Conservation (phyloP, 2,797 vertebrate species). For the Hydrolagus colliei region DNA sequence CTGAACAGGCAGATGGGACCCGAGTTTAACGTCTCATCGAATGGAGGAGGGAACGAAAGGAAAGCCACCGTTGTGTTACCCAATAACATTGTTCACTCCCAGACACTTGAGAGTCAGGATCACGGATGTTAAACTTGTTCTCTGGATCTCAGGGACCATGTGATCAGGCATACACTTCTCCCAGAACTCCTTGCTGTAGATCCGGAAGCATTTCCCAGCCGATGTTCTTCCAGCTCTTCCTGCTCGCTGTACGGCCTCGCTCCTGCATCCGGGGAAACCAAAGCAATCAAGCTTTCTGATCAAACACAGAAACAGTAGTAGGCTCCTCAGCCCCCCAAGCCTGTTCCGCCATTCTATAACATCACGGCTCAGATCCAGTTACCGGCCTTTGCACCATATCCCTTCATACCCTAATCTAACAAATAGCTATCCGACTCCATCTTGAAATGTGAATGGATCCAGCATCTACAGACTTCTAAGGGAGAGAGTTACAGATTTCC, state of each 20-base stretch:
- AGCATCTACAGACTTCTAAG: too few species aligned
- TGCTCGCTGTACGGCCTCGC: conserved; percentile 81
- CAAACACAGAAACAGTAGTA: too few species aligned
- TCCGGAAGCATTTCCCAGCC: conserved; percentile 78
- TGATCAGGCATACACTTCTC: conserved; percentile 88
- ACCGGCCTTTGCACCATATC: too few species aligned
- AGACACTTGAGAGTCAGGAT: conserved; percentile 92
- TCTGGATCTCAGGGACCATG: conserved; percentile 87
- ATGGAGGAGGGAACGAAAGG: background rate
- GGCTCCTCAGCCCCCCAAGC: too few species aligned
- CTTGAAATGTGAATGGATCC: too few species aligned
- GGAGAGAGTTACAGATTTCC: too few species aligned
- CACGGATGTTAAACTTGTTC: conserved; percentile 82
- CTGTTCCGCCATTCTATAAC: too few species aligned
- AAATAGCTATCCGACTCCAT: too few species aligned
- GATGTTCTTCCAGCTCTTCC: conserved; percentile 86
- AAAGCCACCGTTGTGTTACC: conserved; percentile 54
- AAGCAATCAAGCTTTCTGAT: background rate
- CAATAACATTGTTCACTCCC: conserved; percentile 86
- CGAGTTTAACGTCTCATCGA: too few species aligned
- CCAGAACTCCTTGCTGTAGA: conserved; percentile 87
- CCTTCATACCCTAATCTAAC: too few species aligned
- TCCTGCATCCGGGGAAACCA: conserved; percentile 57
- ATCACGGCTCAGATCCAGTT: too few species aligned
- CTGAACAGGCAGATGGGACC: too few species aligned